Conservation (phyloP, 2,888 invertebrate species). For the Muscina levida region DNA sequence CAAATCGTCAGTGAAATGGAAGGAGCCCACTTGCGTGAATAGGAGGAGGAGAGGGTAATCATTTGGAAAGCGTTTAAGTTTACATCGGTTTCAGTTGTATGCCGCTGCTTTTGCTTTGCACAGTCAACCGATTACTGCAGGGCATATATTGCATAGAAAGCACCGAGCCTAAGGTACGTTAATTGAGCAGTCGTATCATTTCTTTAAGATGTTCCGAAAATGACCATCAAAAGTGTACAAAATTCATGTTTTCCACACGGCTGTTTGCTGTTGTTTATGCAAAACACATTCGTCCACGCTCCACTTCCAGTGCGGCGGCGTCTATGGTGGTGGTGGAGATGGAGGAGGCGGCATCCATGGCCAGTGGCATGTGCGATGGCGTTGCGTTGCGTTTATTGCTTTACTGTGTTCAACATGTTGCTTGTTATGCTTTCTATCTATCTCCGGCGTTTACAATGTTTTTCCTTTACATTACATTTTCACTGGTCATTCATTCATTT, state of each 20-base stretch:
- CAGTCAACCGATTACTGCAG: background rate
- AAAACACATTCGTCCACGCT: constrained; percentile 51
- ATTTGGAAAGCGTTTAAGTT: background rate
- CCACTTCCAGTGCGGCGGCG: constrained; percentile 32
- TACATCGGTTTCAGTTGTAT: background rate
- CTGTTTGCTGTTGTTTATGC: constrained; percentile 18
- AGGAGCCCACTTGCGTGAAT: too few species aligned
- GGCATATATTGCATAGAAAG: background rate
- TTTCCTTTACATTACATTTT: constrained; percentile 47
- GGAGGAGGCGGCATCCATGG: constrained; percentile 2
- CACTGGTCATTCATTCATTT: constrained; percentile 50
- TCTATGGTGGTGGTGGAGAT: background rate
- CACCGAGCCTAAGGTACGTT: background rate
- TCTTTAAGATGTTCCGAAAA: constrained; percentile 47
- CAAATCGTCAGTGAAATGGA: too few species aligned
- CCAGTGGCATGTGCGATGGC: background rate
- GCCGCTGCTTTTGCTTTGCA: too few species aligned
- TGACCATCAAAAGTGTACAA: constrained; percentile 47
- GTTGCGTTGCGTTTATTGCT: background rate
- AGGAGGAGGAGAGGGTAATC: too few species aligned
- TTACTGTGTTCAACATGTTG: background rate
- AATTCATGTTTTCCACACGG: constrained; percentile 3
- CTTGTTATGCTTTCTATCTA: background rate
- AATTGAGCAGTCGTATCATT: constrained; percentile 48
- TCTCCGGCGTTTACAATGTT: constrained; percentile 6